Base-by-base conservation (phyloP, 1,140 invertebrate genomes). In the Drosophila baimaii region DNA sequence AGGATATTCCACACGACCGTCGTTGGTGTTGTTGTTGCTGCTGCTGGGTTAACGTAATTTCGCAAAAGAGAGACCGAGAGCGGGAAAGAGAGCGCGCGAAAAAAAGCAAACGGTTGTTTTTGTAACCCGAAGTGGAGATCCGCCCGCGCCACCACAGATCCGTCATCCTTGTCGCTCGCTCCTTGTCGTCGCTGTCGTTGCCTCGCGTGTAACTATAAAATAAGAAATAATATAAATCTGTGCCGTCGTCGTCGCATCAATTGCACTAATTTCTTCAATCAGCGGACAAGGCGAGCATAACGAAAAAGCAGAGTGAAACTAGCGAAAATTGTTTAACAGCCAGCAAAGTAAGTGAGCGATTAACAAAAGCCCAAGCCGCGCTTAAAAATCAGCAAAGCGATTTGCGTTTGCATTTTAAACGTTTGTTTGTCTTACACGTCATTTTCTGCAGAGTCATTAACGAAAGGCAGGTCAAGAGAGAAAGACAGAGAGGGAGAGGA, bases 191-290 rank as follows among this genome's bases (percentile, higher is more conserved):
- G 59, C 70, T 56, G 57, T 61, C 65, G 44, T 43, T 41, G 58
- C 43, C 46, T 86, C 83, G 83, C 84, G 80, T 88, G 84, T 84
- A 88, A 84, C 77, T 80, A 80, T 77, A 71, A 88, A 76, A 64
- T 66, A 66, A 68, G 44, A 51, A 65, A 64, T 41, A 65, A 19
- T 39, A 47, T n/a, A 49, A 49, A 71, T 33, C 80, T 79, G 81
- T 84, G 77, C 72, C 76, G 69, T 71, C 81, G 83, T 71, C 76
- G 83, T 77, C 73, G 73, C 81, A 79, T 76, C 79, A 86, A 79
- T 82, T 86, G 83, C 72, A 88, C 84, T 89, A 88, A 88, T 88
- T 88, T 89, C 80, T 83, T 89, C 77, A 83, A 88, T 86, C 83
- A 86, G 66, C 84, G 66, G 75, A 82, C 84, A 83, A 86, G 84